phyloP scores from a whole-genome alignment of 2,888 invertebrate species.

The Hylaea fasciaria region DNA sequence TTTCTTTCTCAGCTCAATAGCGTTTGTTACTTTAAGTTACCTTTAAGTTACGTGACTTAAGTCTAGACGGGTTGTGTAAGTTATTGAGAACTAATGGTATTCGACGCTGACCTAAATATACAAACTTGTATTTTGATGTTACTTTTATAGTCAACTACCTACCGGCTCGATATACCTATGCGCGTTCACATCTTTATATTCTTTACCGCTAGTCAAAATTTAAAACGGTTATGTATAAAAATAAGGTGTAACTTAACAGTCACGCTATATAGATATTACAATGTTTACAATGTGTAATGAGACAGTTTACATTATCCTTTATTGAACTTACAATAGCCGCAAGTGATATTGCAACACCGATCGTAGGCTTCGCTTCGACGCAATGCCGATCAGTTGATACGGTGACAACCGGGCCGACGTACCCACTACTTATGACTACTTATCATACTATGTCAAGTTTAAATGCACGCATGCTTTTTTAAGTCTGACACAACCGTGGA shows the following conservation, averaged over 20 bases:
- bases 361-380: conserved; percentile 32
- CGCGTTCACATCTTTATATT: not conserved
- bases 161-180: no score
- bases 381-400: conserved; percentile 24
- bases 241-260: conserved; percentile 29
- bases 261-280: conserved; percentile 20
- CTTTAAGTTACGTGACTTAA: conserved; percentile 28
- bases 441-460: conserved; percentile 39
- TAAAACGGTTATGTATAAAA: no score
- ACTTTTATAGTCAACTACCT: conserved; percentile 22
- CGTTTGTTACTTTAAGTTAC: conserved; percentile 21
- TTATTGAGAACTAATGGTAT: conserved; percentile 38
- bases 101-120: conserved; percentile 36
- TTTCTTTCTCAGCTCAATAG: conserved; percentile 27
- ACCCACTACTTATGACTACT: no score
- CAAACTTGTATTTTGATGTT: conserved; percentile 29
- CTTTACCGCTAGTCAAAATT: not conserved
- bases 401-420: conserved; percentile 33
- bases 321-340: conserved; percentile 37
- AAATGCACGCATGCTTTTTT: no score
- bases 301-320: conserved; percentile 36
- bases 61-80: conserved; percentile 40
- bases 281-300: conserved; percentile 34
- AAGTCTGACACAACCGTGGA: no score
- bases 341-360: conserved; percentile 32